phyloP scores from a whole-genome alignment of 2,888 invertebrate genomes.

The Amphiduros pacificus region DNA sequence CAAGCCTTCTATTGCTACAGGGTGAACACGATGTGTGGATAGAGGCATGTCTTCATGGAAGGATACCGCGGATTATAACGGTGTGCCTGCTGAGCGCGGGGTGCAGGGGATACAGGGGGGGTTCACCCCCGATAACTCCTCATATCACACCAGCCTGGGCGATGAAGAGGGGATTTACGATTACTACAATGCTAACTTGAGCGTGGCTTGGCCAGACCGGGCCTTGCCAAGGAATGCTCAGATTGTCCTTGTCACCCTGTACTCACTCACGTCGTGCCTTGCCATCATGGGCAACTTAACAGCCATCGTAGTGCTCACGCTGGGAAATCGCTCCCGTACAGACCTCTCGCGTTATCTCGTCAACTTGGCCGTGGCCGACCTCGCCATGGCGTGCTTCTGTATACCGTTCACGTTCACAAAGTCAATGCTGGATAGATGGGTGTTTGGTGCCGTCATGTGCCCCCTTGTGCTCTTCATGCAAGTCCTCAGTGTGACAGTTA shows the following conservation, averaged over 20 bases:
- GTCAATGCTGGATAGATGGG: constrained; percentile 54
- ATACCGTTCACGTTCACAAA: constrained; percentile 58
- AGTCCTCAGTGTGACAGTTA: constrained; percentile 27
- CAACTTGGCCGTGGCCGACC: constrained; percentile 34
- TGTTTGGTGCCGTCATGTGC: constrained; percentile 57
- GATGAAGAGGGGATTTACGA: no score
- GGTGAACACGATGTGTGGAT: no score
- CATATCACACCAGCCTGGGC: no score
- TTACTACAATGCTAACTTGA: no score
- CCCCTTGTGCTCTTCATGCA: constrained; percentile 50
- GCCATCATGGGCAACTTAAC: constrained; percentile 26
- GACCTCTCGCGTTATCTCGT: constrained; percentile 29
- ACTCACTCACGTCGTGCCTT: constrained; percentile 25
- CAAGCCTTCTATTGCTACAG: no score
- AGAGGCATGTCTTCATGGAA: no score
- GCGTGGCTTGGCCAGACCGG: no score
- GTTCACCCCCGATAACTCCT: no score
- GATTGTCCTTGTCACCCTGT: constrained; percentile 1
- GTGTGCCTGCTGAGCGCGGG: no score
- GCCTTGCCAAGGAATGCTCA: background rate
- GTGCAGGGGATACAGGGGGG: no score
- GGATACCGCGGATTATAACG: no score
- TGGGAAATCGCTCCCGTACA: constrained; percentile 25
- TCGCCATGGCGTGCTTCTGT: constrained; percentile 35
- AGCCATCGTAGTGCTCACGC: constrained; percentile 29